phyloP scores from a whole-genome alignment of 2,113 vertebrate species.

The Saiga tatarica region DNA sequence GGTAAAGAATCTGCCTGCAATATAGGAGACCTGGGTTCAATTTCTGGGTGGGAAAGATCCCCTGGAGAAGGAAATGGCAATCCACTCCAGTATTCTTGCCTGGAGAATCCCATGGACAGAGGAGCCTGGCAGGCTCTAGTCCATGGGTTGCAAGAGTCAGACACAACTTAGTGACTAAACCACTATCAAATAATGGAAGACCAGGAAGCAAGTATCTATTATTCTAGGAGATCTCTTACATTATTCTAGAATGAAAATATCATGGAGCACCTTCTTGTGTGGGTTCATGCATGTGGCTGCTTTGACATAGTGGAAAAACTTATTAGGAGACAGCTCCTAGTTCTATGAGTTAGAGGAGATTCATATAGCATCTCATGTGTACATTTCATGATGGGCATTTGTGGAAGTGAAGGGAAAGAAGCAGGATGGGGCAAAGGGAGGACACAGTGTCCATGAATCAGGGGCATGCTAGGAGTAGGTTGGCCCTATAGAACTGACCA shows the following conservation, averaged over 20 bases:
- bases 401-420: not conserved
- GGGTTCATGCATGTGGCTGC: not conserved
- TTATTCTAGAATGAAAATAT: constrained; percentile 51
- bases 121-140: not conserved
- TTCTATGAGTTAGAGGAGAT: not conserved
- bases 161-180: not conserved
- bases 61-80: not conserved
- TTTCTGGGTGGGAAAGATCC: not conserved
- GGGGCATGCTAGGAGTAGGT: fast-evolving
- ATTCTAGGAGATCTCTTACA: constrained; percentile 51
- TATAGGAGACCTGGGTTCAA: not conserved
- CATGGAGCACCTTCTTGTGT: not conserved
- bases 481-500: not conserved
- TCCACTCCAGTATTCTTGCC: not conserved
- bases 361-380: not conserved
- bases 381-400: not conserved
- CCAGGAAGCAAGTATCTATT: constrained; percentile 60
- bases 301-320: not conserved
- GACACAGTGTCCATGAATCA: not conserved
- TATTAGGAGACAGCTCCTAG: not conserved
- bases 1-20: not conserved
- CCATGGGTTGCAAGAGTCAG: not conserved
- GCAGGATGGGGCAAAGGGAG: not conserved
- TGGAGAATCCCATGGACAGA: not conserved
- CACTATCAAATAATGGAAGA: constrained; percentile 53